phyloP scores from a whole-genome alignment of 2,113 vertebrate genomes.

The Sakesphorus luctuosus region DNA sequence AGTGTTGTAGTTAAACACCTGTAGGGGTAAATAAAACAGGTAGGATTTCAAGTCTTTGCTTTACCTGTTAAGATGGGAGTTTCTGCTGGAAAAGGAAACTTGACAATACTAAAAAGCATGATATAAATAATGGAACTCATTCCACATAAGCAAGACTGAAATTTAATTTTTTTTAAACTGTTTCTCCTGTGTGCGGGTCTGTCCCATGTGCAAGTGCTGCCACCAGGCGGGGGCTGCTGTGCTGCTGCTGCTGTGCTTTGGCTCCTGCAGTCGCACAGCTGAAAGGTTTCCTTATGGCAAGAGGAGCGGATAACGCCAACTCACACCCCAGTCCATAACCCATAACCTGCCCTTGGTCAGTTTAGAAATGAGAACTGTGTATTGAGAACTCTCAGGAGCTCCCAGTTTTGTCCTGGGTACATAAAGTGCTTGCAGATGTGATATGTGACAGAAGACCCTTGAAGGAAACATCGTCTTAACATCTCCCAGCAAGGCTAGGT shows the following conservation, averaged over 20 bases:
- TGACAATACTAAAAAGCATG: background rate
- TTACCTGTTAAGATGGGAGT: background rate
- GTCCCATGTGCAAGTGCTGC: background rate
- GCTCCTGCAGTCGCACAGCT: background rate
- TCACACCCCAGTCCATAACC: background rate
- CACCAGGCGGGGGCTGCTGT: constrained; percentile 8
- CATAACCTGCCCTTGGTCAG: background rate
- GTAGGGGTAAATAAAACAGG: background rate
- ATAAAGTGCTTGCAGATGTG: background rate
- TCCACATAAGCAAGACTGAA: background rate
- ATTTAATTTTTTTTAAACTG: fast-evolving
- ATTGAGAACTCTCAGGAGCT: background rate
- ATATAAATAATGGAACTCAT: background rate
- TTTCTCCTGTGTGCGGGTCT: fast-evolving
- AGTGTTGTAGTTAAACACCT: background rate
- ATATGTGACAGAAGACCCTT: fast-evolving
- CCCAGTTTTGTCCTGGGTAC: background rate
- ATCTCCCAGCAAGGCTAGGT: background rate
- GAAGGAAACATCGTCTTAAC: background rate
- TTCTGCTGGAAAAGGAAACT: background rate
- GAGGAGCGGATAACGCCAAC: background rate
- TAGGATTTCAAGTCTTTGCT: background rate
- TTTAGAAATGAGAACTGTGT: background rate
- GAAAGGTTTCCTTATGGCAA: background rate
- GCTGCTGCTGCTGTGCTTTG: background rate